Conservation (phyloP, 2,113 vertebrate species). For the Thunnus maccoyii region DNA sequence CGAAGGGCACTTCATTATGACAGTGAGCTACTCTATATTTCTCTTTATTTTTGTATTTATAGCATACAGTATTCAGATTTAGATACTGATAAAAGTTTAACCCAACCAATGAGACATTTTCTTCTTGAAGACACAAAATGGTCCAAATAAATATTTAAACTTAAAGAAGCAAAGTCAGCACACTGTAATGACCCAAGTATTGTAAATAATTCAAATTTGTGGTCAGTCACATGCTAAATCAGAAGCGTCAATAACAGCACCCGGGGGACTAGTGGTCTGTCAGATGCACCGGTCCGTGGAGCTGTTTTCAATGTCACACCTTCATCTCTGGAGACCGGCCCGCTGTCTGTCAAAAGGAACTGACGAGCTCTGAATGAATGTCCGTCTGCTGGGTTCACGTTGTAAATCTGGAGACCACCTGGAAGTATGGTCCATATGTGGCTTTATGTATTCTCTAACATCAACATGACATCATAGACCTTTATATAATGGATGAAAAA, state of each 20-base stretch:
- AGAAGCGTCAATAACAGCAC: not conserved
- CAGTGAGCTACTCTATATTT: too few species aligned
- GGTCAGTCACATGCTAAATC: not conserved
- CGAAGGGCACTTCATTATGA: too few species aligned
- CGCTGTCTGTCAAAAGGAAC: slow-evolving; percentile 4
- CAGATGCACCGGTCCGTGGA: not conserved
- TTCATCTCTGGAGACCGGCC: slow-evolving; percentile 31
- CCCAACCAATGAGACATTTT: too few species aligned
- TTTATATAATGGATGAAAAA: slow-evolving; percentile 7
- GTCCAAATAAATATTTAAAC: slow-evolving; percentile 9
- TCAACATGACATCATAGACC: not conserved
- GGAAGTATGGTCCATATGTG: slow-evolving; percentile 1
- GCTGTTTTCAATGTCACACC: slow-evolving; percentile 49
- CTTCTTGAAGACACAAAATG: not conserved
- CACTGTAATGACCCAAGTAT: not conserved
- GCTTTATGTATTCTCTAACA: not conserved
- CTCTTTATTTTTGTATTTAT: too few species aligned
- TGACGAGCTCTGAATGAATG: slow-evolving; percentile 20
- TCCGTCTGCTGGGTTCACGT: slow-evolving; percentile 25
- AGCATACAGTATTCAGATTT: too few species aligned
- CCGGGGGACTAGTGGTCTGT: not conserved
- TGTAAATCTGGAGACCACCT: slow-evolving; percentile 45
- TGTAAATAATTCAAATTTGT: not conserved
- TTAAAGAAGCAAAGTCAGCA: not conserved
- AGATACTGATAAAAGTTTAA: too few species aligned